Base-by-base conservation (phyloP, 92 coral and sea anemone species). In the Palythoa grandiflora region DNA sequence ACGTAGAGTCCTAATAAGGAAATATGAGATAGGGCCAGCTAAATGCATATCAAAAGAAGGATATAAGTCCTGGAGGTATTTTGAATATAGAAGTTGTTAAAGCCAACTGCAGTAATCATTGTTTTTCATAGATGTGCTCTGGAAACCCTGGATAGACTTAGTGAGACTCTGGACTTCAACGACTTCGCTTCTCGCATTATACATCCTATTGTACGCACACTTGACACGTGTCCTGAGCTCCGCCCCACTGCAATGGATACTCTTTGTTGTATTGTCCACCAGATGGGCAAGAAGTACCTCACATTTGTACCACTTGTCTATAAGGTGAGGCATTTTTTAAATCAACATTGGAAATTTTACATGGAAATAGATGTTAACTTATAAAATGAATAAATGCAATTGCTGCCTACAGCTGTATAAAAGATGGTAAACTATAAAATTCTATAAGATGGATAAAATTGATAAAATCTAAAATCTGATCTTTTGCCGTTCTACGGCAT, bases 101-200 rank as follows among this genome's bases (percentile, higher is more conserved):
- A 35, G 44, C 74, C 38, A 70, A 48, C 11, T 10, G 51, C 39
- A 38, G 11, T 38, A 1, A 16, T 10, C 14, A 16, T 10, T 54
- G 2, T 59, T 71, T 38, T 39, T 75, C 66, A 9, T 51, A 90
- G 99, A 52, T 93, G 97, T 75, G 98, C 99, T 8, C 95, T 97
- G 1, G 98, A 97, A 84, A 97, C 99, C 8, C 93, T 97, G 14
- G 98, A 97, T 80, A 89, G 96, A 12, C 95, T 97, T 14, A 93
- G 99, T 50, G 99, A 97, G 83, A 94, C 98, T 13, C 94, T 97
- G 71, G 99, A 97, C 89, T 94, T 97, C 72, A 97, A 95, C 9
- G 99, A 97, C 90, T 95, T 97, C 81, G 99, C 98, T 6, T 95
- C 98, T 48, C 84, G 99, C 12, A 95, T 97, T 76, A 95, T 95